Evolutionary conservation across 2,113 vertebrate genomes (phyloP), one percentile per base, ranked within the genome.

Genomic region (Cepphus grylle): DNA sequence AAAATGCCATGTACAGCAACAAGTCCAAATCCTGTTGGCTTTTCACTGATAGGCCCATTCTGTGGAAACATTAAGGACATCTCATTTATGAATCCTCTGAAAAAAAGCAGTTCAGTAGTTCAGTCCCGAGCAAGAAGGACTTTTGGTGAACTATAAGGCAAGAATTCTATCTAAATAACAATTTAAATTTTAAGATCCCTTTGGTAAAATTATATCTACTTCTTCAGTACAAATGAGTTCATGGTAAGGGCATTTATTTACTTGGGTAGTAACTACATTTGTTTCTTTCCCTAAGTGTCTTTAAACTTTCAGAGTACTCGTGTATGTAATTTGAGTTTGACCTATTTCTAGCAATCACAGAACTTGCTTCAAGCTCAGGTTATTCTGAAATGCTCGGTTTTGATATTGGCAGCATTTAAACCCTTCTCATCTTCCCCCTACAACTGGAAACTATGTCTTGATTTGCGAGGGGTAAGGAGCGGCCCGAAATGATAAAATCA

Each of bases 331-430:
- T 88, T 90, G 94, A 81, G 52, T 90, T 89, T 69, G 81, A 89
- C 50, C 63, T 85, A 67, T 86, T 96, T 91, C 85, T 86, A 87
- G 77, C 59, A 72, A 65, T 94, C 83, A 86, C n/a, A 92, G 78
- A 88, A 86, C n/a, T 94, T 88, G 29, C 76, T 90, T 83, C 71
- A 74, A 70, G 59, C 23, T 76, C 49, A 70, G 27, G 6, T 72
- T 86, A 29, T 88, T 89, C 72, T 85, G 81, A 85, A 86, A 62
- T 89, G 55, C n/a, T 80, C 50, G 87, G 38, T 71, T 94, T 86
- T 93, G 67, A 77, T 89, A 92, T 9, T 95, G 86, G 90, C 91
- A 91, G 42, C 22, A 76, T 86, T 91, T 92, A 91, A 94, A 73
- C n/a, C 55, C 23, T 85, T 88, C 77, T 94, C 86, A 84, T 74